Evolutionary conservation across 2,888 invertebrate genomes (phyloP), one percentile per base, ranked within the genome.

Genomic region (Dicycla oo): DNA sequence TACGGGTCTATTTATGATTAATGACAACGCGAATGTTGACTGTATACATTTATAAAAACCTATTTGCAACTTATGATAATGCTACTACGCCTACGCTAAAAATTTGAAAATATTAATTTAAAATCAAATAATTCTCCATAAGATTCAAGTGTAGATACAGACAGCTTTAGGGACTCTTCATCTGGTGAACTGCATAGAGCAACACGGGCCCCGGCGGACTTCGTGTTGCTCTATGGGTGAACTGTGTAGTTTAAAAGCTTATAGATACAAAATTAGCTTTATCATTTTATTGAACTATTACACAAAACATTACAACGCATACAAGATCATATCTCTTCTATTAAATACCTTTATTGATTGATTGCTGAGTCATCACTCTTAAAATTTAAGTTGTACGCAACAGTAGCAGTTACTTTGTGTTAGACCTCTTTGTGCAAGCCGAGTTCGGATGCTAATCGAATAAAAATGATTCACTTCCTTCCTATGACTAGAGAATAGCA

Each of bases 401-500:
- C 86, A 80, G 88, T 82, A 88, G 90, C 88, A 73, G 72, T 43
- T 57, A 68, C 71, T 84, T 90, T 90, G 82, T 88, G 77, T 66
- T 58, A 75, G 66, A 64, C 66, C 72, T 84, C 89, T 91, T 92
- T 93, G 89, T 89, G 86, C 72, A 77, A 73, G 74, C 86, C 83
- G 81, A 75, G 69, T 71, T 75, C 80, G 83, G 83, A 85, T 86
- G 82, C 86, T 93, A 93, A 93, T 92, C 90, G 91, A 93, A 92
- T 92, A 92, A 94, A 91, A 88, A 94, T 93, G 87, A 92, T 91
- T 91, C 90, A 90, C 91, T 93, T 93, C 93, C 93, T 93, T 93
- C 93, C 93, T 92, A 81, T 82, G 84, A 81, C 58, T 67, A 76
- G 80, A 83, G 81, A 84, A 80, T 75, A 66, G 75, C 82, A 71